phyloP scores from a whole-genome alignment of 2,888 invertebrate genomes.

The Eustalomyia histrio region DNA sequence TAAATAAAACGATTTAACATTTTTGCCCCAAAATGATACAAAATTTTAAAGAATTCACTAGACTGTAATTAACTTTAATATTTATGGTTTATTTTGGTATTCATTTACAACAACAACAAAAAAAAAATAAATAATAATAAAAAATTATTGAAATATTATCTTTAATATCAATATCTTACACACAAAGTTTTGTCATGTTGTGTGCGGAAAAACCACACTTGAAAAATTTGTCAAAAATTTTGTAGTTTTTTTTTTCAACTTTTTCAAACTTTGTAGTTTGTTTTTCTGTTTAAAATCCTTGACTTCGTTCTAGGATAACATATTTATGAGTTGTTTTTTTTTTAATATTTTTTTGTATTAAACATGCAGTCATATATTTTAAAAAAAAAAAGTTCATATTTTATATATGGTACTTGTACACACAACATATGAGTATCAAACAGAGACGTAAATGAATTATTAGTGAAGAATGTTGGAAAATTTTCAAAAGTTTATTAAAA shows the following conservation, averaged over 20 bases:
- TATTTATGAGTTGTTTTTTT: background rate
- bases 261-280: background rate
- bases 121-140: background rate
- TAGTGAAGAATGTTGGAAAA: too few species aligned
- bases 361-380: background rate
- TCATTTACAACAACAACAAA: background rate
- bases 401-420: background rate
- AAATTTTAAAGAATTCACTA: slow-evolving; percentile 29
- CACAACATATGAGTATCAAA: background rate
- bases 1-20: background rate
- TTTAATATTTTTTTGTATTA: background rate
- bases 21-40: background rate
- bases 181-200: background rate
- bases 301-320: background rate
- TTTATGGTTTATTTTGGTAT: background rate
- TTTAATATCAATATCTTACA: background rate
- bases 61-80: slow-evolving; percentile 44
- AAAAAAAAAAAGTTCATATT: background rate
- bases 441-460: background rate
- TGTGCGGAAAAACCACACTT: slow-evolving; percentile 36
- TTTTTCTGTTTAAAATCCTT: background rate
- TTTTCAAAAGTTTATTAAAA: too few species aligned
- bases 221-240: slow-evolving; percentile 51
- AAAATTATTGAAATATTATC: slow-evolving; percentile 1
- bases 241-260: slow-evolving; percentile 21